phyloP scores from a whole-genome alignment of 1,140 invertebrate species.

The Anastatus disparis region DNA sequence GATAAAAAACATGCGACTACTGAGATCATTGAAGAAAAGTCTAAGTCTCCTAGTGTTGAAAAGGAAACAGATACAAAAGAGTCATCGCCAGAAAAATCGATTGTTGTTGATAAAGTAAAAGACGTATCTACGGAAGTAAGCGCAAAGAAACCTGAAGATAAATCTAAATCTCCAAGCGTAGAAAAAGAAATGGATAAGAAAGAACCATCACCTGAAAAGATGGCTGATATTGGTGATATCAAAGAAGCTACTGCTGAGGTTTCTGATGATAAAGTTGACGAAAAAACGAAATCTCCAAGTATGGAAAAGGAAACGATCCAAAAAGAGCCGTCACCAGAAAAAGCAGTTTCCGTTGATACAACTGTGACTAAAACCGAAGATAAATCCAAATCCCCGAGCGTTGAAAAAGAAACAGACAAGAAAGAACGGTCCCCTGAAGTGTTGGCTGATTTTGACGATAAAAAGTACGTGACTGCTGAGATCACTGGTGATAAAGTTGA shows the following conservation, averaged over 20 bases:
- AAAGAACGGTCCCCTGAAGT: not conserved
- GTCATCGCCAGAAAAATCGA: not conserved
- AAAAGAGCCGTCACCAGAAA: not conserved
- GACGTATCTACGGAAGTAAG: no score
- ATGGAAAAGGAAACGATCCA: not conserved
- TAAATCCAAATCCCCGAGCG: constrained; percentile 15
- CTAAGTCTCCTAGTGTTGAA: constrained; percentile 24
- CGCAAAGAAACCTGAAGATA: not conserved
- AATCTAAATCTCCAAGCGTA: constrained; percentile 35
- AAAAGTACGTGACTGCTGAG: no score
- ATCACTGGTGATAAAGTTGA: no score
- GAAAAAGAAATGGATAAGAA: constrained; percentile 25
- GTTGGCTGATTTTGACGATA: no score
- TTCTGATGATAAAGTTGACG: no score
- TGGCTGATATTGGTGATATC: not conserved
- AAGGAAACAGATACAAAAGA: constrained; percentile 23
- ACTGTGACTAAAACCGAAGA: not conserved
- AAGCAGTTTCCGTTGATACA: not conserved
- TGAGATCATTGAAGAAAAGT: not conserved
- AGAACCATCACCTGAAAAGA: not conserved
- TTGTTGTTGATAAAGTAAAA: not conserved
- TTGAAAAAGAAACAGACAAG: not conserved
- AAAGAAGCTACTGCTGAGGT: no score
- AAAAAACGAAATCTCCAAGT: constrained; percentile 15
- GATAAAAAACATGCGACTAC: no score